Base-by-base conservation (phyloP, 2,888 invertebrate species). In the Lithophane leautieri region DNA sequence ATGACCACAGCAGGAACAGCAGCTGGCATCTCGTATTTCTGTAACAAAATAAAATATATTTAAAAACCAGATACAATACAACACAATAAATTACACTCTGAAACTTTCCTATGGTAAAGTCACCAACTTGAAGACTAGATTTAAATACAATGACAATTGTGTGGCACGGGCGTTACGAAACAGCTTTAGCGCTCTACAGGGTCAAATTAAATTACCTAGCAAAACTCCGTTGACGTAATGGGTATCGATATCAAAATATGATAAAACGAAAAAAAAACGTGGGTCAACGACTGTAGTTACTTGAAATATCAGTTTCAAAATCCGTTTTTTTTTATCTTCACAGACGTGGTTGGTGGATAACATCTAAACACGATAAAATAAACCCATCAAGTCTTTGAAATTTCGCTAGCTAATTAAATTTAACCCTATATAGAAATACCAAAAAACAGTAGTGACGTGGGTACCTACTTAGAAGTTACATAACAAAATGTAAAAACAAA, bases 41-140 rank as follows among this genome's bases (percentile, higher is more conserved):
- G 93, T 22, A 94, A 94, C 92, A 93, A 88, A 71, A 76, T 67
- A 77, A 73, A 16, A 80, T n/a, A 50, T n/a, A 47, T 76, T 12
- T 50, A 25, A 42, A 44, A 66, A 50, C 14, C 34, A 52, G 52
- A 44, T 34, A 28, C 16, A 25, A 52, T 25, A n/a, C 9, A 25
- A 52, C 50, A 47, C 14, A 75, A 19, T 65, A 42, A 63, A 47
- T 50, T 58, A 9, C 40, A 42, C 28, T 28, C 61, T 25, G 44
- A 61, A 79, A 54, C 52, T n/a, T n/a, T 54, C 11, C 9, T 28
- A 19, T n/a, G 3, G 22, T 34, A 44, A 58, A 25, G 22, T 14
- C 22, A 22, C 25, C 16, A 28, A 25, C 12, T 58, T 54, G 4
- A 25, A 44, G 1, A 19, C 34, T 25, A 44, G 28, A 16, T 73